phyloP scores from a whole-genome alignment of 2,888 invertebrate genomes.

The Timandra comae region DNA sequence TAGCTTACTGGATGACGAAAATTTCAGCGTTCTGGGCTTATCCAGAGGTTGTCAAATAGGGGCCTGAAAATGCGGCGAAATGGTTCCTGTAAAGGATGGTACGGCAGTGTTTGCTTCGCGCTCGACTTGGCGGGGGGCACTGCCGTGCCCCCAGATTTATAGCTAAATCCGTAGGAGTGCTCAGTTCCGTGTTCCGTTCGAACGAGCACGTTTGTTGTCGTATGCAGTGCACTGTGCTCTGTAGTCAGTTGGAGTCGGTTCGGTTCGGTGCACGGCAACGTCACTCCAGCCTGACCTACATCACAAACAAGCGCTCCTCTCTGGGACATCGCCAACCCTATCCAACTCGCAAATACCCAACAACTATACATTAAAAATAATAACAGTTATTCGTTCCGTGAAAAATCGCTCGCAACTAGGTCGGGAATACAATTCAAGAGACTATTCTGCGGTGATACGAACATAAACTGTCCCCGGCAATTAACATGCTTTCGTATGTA shows the following conservation, averaged over 20 bases:
- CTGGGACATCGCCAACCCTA: conserved; percentile 61
- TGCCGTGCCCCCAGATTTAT: too few species aligned
- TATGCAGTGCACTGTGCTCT: conserved; percentile 7
- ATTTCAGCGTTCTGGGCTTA: too few species aligned
- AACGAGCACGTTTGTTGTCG: conserved; percentile 23
- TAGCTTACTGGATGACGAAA: too few species aligned
- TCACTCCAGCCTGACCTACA: conserved; percentile 69
- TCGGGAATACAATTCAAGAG: conserved; percentile 8
- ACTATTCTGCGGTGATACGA: conserved; percentile 7
- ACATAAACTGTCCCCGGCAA: conserved; percentile 8
- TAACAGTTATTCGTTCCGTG: conserved; percentile 21
- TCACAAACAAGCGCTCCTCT: conserved; percentile 36
- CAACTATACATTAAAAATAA: background rate
- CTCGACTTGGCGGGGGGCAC: too few species aligned
- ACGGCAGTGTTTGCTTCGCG: too few species aligned
- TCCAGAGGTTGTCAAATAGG: too few species aligned
- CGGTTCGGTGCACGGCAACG: conserved; percentile 40
- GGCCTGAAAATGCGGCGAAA: too few species aligned
- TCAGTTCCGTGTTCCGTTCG: conserved; percentile 26
- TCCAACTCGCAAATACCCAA: conserved; percentile 18
- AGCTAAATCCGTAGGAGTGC: too few species aligned
- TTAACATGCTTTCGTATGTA: conserved; percentile 4
- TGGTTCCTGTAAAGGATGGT: too few species aligned
- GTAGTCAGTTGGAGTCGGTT: conserved; percentile 18
- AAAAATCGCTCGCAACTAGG: conserved; percentile 14